These are phyloP conservation scores for Asteroscopus sphinx DNA, from an alignment of 2,888 invertebrate species.

Conservation along the genomic window DNA sequence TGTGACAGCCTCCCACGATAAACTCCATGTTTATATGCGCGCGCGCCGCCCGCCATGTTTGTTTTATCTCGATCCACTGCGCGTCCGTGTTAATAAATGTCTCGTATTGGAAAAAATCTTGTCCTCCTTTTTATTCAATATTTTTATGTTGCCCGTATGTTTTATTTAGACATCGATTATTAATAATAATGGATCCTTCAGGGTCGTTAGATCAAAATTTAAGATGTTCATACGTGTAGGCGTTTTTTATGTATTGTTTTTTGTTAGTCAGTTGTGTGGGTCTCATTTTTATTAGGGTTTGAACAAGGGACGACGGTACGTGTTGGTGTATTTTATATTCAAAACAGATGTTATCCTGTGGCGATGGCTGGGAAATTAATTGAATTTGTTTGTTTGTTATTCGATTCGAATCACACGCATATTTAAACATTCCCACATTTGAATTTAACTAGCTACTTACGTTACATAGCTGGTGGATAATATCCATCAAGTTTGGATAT, in stretches of 20 bases:
- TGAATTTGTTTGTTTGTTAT: constrained; percentile 84
- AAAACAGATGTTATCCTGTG: constrained; percentile 86
- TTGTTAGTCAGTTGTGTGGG: constrained; percentile 80
- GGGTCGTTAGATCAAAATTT: constrained; percentile 86
- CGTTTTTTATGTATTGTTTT: constrained; percentile 77
- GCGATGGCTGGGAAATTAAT: constrained; percentile 84
- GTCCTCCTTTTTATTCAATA: constrained; percentile 76
- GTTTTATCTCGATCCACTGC: constrained; percentile 88
- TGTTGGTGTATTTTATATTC: constrained; percentile 86
- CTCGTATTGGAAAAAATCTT: constrained; percentile 80
- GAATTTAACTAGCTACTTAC: constrained; percentile 62
- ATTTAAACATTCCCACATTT: constrained; percentile 80
- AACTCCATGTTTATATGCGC: constrained; percentile 85
- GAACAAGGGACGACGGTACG: constrained; percentile 77
- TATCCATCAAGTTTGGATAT: constrained; percentile 58
- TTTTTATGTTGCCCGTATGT: constrained; percentile 81
- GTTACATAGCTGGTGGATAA: constrained; percentile 56
- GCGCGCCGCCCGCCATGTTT: constrained; percentile 88
- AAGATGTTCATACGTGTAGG: constrained; percentile 84
- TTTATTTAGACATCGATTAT: constrained; percentile 89
- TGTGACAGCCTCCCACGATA: constrained; percentile 90
- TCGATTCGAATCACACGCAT: constrained; percentile 80
- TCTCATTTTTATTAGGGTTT: constrained; percentile 82
- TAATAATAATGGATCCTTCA: constrained; percentile 87
- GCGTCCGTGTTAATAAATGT: constrained; percentile 87